Base-by-base conservation (phyloP, 2,113 vertebrate genomes). In the Prionailurus viverrinus region DNA sequence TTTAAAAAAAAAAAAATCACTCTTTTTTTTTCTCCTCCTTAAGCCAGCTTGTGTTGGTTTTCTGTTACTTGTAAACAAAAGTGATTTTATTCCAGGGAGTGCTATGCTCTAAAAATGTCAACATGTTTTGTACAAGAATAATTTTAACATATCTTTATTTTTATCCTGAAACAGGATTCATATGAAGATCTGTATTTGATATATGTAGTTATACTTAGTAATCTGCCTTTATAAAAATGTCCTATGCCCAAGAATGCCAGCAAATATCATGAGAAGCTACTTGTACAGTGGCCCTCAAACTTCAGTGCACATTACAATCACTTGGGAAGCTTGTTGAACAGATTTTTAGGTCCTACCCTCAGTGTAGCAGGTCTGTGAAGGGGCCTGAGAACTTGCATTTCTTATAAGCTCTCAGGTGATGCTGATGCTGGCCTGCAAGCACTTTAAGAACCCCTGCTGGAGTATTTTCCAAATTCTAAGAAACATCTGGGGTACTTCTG, bases 31-130 rank as follows among this genome's bases (percentile, higher is more conserved):
- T 21, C 74, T 95, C 31, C 21, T 36, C 25, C 58, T 21, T 73
- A 89, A 91, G 48, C n/a, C 66, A 85, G 71, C 11, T 19, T 95
- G 14, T 91, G 33, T 25, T 76, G 48, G 73, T 16, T 55, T 15
- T 93, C 71, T 94, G 87, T 84, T 91, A 61, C 65, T 65, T 89
- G 63, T 81, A 94, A 96, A 95, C 29, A 48, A 69, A 81, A 66
- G 83, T 21, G 48, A 55, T 48, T 93, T 61, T 58, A 63, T 89
- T 94, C 41, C 66, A 27, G 41, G 23, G 12, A 97, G 71, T 80
- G n/a, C 45, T 63, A 23, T 66, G n/a, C 66, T 90, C 31, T 53
- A 36, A 93, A 81, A 81, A 81, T 76, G 33, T 82, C 88, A 73
- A 53, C 29, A 63, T 66, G 21, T 27, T 97, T 63, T 76, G 16